These are phyloP conservation scores for Nysson spinosus DNA, from an alignment of 2,888 invertebrate genomes.

Conservation along the genomic window DNA sequence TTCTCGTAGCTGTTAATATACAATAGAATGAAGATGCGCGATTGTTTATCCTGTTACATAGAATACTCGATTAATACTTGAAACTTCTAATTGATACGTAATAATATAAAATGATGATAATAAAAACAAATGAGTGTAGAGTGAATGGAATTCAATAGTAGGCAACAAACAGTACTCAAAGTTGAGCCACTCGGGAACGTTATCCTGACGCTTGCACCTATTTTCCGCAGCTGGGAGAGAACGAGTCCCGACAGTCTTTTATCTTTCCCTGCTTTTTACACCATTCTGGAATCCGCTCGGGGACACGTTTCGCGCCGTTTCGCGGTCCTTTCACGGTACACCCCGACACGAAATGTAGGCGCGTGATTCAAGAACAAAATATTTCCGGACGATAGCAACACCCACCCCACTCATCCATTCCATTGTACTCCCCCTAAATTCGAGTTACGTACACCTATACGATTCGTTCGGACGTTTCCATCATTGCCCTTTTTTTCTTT, in stretches of 20 bases:
- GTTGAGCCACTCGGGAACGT: conserved; percentile 2
- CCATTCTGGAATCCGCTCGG: conserved; percentile 7
- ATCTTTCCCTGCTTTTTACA: conserved; percentile 3
- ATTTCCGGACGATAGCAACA: conserved; percentile 3
- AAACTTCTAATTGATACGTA: no score
- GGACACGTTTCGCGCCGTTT: conserved; percentile 5
- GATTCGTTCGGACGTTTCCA: neutral
- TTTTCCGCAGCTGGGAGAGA: neutral
- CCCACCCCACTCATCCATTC: neutral
- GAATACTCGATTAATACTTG: no score
- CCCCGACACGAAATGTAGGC: neutral
- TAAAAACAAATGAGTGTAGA: no score
- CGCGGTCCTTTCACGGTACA: conserved; percentile 5
- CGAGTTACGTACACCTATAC: neutral
- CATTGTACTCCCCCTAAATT: neutral
- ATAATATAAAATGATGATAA: no score
- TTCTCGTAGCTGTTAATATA: no score
- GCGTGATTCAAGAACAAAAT: conserved; percentile 17
- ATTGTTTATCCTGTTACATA: no score
- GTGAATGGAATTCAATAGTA: neutral
- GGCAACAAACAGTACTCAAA: neutral
- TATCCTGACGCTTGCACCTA: conserved; percentile 6
- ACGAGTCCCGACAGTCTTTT: conserved; percentile 3
- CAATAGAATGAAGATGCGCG: no score
- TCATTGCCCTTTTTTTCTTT: neutral